Evolutionary conservation across 2,888 invertebrate species (phyloP).

Genomic region (Diarsia brunnea): DNA sequence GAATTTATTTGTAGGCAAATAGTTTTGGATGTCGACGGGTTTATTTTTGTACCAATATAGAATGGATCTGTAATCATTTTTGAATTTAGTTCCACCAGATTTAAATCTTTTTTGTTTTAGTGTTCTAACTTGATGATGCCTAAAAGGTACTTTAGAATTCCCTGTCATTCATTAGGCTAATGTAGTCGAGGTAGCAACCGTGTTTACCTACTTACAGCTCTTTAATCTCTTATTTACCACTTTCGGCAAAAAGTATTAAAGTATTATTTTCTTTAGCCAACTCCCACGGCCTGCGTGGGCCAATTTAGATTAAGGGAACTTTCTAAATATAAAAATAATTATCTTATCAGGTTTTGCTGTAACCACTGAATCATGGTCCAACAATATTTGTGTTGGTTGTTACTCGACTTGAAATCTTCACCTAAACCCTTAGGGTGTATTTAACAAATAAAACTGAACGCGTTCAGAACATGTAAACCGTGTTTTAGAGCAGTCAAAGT

Average conservation of each 20-base stretch:
- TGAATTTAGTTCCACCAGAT: background rate
- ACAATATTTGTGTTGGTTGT: background rate
- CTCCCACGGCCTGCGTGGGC: conserved; percentile 5
- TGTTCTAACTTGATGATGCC: background rate
- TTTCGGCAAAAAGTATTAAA: conserved; percentile 9
- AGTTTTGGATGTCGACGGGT: conserved; percentile 22
- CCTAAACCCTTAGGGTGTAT: background rate
- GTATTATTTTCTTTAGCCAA: conserved; percentile 18
- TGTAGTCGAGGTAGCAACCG: background rate
- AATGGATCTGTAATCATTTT: conserved; percentile 3
- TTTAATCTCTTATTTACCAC: conserved; percentile 4
- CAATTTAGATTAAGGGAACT: conserved; percentile 19
- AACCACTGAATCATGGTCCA: background rate
- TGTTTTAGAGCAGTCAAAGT: background rate
- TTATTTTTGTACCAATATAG: conserved; percentile 27
- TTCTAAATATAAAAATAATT: conserved; percentile 15
- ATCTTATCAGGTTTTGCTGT: background rate
- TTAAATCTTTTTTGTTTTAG: background rate
- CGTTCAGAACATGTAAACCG: background rate
- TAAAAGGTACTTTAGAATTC: background rate
- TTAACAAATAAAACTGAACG: background rate
- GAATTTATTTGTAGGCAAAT: conserved; percentile 32
- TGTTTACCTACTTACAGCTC: conserved; percentile 7
- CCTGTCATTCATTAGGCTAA: conserved; percentile 1
- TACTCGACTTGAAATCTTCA: background rate